These are phyloP conservation scores for Encarsia formosa DNA, from an alignment of 2,888 invertebrate species.

Conservation along the genomic window DNA sequence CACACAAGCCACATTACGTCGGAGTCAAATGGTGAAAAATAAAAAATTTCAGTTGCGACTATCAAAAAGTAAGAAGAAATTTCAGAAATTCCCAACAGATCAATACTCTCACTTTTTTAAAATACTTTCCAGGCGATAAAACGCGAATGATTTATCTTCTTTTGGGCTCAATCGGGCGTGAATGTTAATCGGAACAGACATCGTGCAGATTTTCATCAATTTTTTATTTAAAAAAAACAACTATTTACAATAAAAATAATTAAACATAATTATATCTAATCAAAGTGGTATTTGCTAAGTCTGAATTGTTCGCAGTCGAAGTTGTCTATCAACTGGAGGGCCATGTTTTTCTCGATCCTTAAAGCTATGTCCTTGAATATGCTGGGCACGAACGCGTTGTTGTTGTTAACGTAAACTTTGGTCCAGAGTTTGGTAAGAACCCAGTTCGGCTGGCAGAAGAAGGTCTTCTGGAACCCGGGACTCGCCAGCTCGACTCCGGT, in stretches of 20 bases:
- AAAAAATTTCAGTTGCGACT: too few relatives aligned
- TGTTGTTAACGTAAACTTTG: neutral
- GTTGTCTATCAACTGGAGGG: neutral
- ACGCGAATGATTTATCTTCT: too few relatives aligned
- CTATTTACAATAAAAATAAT: neutral
- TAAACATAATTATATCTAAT: neutral
- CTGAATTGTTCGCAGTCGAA: slow-evolving; percentile 8
- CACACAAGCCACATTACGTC: too few relatives aligned
- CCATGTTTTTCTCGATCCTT: too few relatives aligned
- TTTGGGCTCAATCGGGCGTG: too few relatives aligned
- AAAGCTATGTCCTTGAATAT: too few relatives aligned
- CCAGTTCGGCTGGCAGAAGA: slow-evolving; percentile 2
- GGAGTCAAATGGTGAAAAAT: too few relatives aligned
- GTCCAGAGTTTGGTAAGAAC: slow-evolving; percentile 1
- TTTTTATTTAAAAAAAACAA: neutral
- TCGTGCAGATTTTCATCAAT: neutral
- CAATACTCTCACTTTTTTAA: too few relatives aligned
- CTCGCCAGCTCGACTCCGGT: neutral
- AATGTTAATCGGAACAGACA: too few relatives aligned
- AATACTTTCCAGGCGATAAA: too few relatives aligned
- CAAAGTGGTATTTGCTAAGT: neutral
- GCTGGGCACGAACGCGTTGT: neutral
- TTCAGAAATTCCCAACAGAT: too few relatives aligned
- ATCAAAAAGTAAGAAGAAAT: too few relatives aligned
- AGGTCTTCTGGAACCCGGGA: neutral